phyloP scores from a whole-genome alignment of 2,797 vertebrate genomes.

The Anguilla pacifica region DNA sequence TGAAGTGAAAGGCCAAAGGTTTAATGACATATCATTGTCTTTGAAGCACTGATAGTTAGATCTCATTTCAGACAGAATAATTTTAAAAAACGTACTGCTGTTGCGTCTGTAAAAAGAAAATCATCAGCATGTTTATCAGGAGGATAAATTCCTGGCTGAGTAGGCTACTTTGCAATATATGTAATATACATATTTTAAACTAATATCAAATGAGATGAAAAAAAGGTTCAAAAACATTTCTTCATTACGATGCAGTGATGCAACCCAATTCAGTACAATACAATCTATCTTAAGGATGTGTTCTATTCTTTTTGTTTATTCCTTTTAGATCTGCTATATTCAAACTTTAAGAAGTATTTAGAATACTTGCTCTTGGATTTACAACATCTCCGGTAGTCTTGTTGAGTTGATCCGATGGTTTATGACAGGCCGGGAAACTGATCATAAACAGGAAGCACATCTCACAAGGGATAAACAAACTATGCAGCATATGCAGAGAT shows the following conservation, averaged over 20 bases:
- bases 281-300: too few species aligned
- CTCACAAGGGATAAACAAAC: not conserved
- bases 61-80: not conserved
- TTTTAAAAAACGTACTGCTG: not conserved
- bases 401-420: not conserved
- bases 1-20: not conserved
- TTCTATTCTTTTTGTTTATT: not conserved
- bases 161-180: not conserved
- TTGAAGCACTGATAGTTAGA: slow-evolving; percentile 10
- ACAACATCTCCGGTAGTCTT: not conserved
- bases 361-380: not conserved
- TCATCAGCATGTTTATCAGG: not conserved
- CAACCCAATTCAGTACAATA: too few species aligned
- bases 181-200: not conserved
- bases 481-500: not conserved
- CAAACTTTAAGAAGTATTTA: not conserved
- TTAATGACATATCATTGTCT: slow-evolving; percentile 18
- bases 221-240: not conserved
- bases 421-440: not conserved
- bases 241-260: not conserved
- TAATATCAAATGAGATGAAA: not conserved
- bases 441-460: not conserved
- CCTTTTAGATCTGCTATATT: not conserved
- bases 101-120: not conserved
- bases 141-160: too few species aligned